Percentiles rank a stretch among this genome's conserved stretches.
These are phyloP conservation scores for Spodoptera exigua DNA, from an alignment of 2,888 invertebrate genomes.

Conservation along the genomic window DNA sequence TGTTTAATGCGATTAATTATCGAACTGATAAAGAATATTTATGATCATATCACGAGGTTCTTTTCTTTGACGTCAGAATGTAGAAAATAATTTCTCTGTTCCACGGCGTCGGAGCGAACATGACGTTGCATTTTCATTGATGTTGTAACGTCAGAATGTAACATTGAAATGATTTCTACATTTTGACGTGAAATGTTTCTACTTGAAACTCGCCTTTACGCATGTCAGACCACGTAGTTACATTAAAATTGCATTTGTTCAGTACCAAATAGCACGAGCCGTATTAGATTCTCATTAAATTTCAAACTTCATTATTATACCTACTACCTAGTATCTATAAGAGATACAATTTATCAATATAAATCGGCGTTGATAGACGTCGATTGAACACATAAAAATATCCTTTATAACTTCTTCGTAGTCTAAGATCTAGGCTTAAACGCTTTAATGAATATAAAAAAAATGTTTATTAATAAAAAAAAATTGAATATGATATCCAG, in stretches of 20 bases:
- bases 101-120: conserved; percentile 29
- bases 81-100: conserved; percentile 17
- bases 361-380: conserved; percentile 57
- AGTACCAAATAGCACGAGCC: conserved; percentile 85
- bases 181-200: conserved; percentile 33
- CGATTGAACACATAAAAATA: conserved; percentile 65
- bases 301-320: conserved; percentile 75
- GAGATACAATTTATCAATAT: conserved; percentile 63
- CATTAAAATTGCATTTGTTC: conserved; percentile 87
- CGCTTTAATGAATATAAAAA: conserved; percentile 80
- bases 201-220: conserved; percentile 59
- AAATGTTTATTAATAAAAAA: conserved; percentile 83
- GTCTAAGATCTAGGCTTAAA: conserved; percentile 85
- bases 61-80: conserved; percentile 32
- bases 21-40: conserved; percentile 59
- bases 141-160: conserved; percentile 20
- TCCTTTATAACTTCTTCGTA: conserved; percentile 85
- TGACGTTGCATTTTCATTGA: conserved; percentile 7
- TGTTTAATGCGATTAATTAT: conserved; percentile 54
- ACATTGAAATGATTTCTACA: conserved; percentile 33
- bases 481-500: conserved; percentile 82
- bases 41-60: conserved; percentile 55
- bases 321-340: conserved; percentile 63
- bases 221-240: conserved; percentile 75
- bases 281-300: conserved; percentile 78